Conservation (phyloP, 2,888 invertebrate species). For the Orthosia cruda region DNA sequence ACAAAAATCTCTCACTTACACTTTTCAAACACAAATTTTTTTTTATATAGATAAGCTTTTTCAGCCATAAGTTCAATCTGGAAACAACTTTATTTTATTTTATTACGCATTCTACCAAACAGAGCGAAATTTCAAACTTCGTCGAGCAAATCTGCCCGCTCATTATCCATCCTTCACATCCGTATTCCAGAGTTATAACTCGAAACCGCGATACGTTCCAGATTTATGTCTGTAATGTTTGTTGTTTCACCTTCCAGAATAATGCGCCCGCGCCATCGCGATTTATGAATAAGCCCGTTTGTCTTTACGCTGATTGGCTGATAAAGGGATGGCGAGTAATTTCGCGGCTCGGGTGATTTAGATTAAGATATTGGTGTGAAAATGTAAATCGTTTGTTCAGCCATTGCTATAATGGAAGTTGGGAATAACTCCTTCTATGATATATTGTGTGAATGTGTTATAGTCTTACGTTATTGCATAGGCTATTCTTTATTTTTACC, state of each 20-base stretch:
- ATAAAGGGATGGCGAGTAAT: constrained; percentile 82
- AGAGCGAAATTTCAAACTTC: too few species aligned
- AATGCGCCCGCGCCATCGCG: constrained; percentile 86
- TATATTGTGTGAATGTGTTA: background rate
- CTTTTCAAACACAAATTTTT: too few species aligned
- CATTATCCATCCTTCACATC: constrained; percentile 37
- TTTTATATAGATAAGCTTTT: too few species aligned
- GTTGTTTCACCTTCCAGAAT: constrained; percentile 91
- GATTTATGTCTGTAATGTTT: constrained; percentile 92
- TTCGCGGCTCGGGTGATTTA: constrained; percentile 67
- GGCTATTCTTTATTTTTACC: too few species aligned
- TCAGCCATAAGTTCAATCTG: too few species aligned
- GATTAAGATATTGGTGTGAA: constrained; percentile 53
- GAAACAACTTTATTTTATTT: too few species aligned
- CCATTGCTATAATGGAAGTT: too few species aligned
- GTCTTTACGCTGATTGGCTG: constrained; percentile 87
- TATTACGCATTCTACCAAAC: too few species aligned
- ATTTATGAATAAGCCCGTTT: constrained; percentile 90
- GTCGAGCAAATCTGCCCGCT: background rate
- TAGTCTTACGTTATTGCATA: too few species aligned
- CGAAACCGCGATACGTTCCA: constrained; percentile 89
- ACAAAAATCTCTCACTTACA: too few species aligned
- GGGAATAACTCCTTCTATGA: too few species aligned
- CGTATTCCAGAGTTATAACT: constrained; percentile 79
- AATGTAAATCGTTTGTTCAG: background rate